phyloP scores from a whole-genome alignment of 1,140 invertebrate species.

The Lepidurus couesii region DNA sequence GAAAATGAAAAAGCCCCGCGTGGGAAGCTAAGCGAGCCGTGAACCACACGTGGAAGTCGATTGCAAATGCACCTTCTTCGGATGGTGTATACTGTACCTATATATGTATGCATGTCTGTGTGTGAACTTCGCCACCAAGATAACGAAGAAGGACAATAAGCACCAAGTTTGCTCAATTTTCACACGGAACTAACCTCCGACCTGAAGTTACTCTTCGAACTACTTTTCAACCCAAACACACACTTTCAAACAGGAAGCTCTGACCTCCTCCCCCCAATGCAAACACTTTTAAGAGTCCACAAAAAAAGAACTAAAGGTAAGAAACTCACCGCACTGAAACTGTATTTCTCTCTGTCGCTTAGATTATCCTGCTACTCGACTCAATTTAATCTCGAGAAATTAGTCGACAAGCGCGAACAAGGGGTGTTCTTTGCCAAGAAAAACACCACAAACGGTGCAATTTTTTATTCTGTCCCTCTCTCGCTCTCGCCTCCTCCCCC shows the following conservation, averaged over 20 bases:
- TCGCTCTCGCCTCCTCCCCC: background rate
- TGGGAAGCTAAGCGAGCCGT: constrained; percentile 7
- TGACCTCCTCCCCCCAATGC: background rate
- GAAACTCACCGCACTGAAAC: too few relatives aligned
- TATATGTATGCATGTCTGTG: background rate
- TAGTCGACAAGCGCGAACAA: background rate
- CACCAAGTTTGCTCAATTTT: background rate
- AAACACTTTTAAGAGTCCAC: background rate
- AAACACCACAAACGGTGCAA: background rate
- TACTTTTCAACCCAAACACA: background rate
- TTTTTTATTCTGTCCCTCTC: background rate
- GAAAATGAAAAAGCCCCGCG: background rate
- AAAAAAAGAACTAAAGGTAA: background rate
- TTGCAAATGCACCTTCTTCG: background rate
- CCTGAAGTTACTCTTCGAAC: background rate
- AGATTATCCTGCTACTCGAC: too few relatives aligned
- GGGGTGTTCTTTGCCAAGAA: background rate
- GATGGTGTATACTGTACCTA: background rate
- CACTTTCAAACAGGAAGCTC: constrained; percentile 7
- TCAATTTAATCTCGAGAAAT: background rate
- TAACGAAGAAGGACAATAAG: background rate
- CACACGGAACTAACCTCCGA: constrained; percentile 6
- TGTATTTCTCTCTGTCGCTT: too few relatives aligned
- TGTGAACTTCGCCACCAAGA: background rate
- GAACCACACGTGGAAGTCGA: constrained; percentile 5